These are phyloP conservation scores for Metridium senile DNA, from an alignment of 92 coral and sea anemone species.

Conservation along the genomic window DNA sequence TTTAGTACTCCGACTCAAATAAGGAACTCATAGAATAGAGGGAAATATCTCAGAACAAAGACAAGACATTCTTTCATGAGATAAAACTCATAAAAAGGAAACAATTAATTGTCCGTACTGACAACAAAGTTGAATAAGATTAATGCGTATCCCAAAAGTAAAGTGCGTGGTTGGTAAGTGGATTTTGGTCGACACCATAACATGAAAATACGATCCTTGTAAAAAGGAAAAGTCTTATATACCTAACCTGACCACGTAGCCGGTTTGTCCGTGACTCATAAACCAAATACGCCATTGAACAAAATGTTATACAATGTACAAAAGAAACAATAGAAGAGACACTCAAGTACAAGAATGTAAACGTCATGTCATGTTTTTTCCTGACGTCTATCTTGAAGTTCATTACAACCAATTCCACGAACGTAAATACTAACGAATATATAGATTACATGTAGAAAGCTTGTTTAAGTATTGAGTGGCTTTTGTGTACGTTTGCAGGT, in stretches of 20 bases:
- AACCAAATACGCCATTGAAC: not conserved
- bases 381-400: not conserved
- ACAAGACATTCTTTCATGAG: not conserved
- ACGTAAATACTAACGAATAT: not conserved
- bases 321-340: slow-evolving; percentile 1
- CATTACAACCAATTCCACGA: not conserved
- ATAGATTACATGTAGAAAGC: not conserved
- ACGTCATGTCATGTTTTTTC: slow-evolving; percentile 6
- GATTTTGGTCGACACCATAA: slow-evolving; percentile 5
- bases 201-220: not conserved
- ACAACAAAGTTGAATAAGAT: slow-evolving; percentile 29
- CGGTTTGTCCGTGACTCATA: slow-evolving; percentile 4
- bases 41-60: not conserved
- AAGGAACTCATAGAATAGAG: not conserved
- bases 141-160: slow-evolving; percentile 10
- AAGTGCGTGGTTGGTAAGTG: slow-evolving; percentile 29
- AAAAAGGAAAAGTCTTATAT: slow-evolving; percentile 6
- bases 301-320: not conserved
- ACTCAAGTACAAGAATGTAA: slow-evolving; percentile 10
- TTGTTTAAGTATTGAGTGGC: slow-evolving; percentile 10
- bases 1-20: not conserved
- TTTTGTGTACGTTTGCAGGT: slow-evolving; percentile 18
- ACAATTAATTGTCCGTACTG: slow-evolving; percentile 29
- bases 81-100: slow-evolving; percentile 17
- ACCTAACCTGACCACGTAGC: slow-evolving; percentile 1